Evolutionary conservation across 2,888 invertebrate genomes (phyloP), one percentile per base, ranked within the genome.

Genomic region (Eristalis intricaria): DNA sequence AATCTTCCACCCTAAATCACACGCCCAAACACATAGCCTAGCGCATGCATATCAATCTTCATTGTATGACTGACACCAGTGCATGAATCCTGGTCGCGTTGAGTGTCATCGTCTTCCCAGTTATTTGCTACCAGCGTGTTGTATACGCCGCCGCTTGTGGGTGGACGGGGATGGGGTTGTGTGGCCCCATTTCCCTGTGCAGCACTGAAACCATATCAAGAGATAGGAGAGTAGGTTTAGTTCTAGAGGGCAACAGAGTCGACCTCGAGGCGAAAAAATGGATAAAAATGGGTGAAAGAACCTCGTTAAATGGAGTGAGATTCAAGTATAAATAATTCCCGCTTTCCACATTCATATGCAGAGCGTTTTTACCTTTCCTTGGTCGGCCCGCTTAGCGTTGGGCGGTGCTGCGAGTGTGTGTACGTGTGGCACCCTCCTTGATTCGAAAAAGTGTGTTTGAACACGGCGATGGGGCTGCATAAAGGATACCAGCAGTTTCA

Each of bases 291-390:
- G 75, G 71, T 87, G 75, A 87, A 84, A 84, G 71, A 71, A 80
- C 71, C 75, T 84, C 75, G 79, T 79, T 76, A 79, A 68, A 75
- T 84, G 60, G 73, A 79, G 68, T 78, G 56, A 76, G 66, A 69
- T 87, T 76, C 73, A 75, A 80, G 84, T 76, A 76, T 69, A 76
- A 87, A 87, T 84, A 87, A 87, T 84, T 76, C 35, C 43, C 15
- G 40, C 75, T 82, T 74, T 66, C 74, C 29, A 65, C 74, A 38
- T 78, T 70, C 65, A 70, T 74, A 35, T 38, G 69, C 19, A 50
- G 8, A 19, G n/a, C 63, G 32, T 65, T 35, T 60, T 64, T 19
- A 66, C 77, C 71, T 86, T 65, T 50, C 56, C 70, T 71, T 65
- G n/a, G n/a, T n/a, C n/a, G n/a, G n/a, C n/a, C n/a, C n/a, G n/a